Percentiles rank a stretch among this genome's conserved stretches.
Evolutionary conservation across 2,888 invertebrate species (phyloP).

Genomic region (Vanessa cardui): DNA sequence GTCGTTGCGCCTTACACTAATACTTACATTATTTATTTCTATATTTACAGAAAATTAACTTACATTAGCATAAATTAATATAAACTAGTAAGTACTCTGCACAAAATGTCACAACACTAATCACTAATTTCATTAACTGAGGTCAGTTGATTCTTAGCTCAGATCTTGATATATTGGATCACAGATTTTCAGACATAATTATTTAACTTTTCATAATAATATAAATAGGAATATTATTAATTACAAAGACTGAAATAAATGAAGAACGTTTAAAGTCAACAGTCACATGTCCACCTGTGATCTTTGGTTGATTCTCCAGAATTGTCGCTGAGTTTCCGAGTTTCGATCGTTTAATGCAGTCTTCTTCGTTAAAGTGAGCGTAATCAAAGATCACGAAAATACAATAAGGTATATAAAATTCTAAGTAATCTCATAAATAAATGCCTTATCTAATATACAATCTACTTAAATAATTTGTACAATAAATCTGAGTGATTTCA

Average conservation of each 20-base stretch:
- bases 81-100: conserved; percentile 82
- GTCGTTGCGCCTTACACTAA: conserved; percentile 40
- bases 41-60: conserved; percentile 76
- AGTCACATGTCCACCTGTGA: conserved; percentile 15
- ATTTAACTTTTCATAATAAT: background rate
- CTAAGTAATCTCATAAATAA: conserved; percentile 82
- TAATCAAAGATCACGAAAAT: conserved; percentile 77
- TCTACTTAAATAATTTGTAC: conserved; percentile 80
- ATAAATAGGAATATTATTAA: conserved; percentile 6
- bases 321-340: conserved; percentile 48
- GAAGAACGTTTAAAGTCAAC: background rate
- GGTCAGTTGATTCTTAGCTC: conserved; percentile 50
- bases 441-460: conserved; percentile 65
- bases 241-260: background rate
- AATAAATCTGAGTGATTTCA: conserved; percentile 67
- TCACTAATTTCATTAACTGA: conserved; percentile 61
- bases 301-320: conserved; percentile 16
- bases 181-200: conserved; percentile 19
- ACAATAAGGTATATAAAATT: conserved; percentile 66
- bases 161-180: conserved; percentile 24
- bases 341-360: conserved; percentile 77
- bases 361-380: conserved; percentile 56
- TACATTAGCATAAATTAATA: conserved; percentile 80
- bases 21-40: conserved; percentile 53
- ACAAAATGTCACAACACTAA: conserved; percentile 75